phyloP scores from a whole-genome alignment of 1,140 invertebrate species.

The Papilio dardanus region DNA sequence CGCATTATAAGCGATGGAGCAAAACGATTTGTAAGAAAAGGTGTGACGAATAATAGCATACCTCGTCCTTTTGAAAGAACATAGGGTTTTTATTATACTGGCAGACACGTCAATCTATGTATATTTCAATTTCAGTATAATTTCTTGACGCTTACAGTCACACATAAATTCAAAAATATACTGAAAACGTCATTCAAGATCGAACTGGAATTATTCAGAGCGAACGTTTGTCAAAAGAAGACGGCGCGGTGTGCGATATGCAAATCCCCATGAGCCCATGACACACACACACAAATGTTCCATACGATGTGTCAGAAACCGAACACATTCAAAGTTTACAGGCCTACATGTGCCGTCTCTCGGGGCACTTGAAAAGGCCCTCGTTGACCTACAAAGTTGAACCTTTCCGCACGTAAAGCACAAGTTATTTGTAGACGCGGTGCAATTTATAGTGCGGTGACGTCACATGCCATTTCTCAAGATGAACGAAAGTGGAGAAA shows the following conservation, averaged over 20 bases:
- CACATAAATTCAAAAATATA: background rate
- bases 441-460: slow-evolving; percentile 9
- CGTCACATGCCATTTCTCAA: background rate
- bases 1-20: background rate
- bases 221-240: background rate
- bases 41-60: background rate
- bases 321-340: slow-evolving; percentile 28
- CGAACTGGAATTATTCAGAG: slow-evolving; percentile 5
- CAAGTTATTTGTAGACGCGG: slow-evolving; percentile 20
- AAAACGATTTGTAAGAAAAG: background rate
- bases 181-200: background rate
- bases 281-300: background rate
- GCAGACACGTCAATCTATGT: background rate
- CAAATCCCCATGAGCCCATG: background rate
- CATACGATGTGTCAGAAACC: background rate
- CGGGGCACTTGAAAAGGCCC: slow-evolving; percentile 27
- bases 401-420: slow-evolving; percentile 19
- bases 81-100: background rate
- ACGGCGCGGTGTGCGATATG: background rate
- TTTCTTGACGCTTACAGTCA: background rate
- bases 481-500: background rate
- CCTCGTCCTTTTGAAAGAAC: background rate
- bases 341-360: slow-evolving; percentile 17
- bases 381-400: slow-evolving; percentile 33
- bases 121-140: background rate